Evolutionary conservation across 2,888 invertebrate species (phyloP).

Genomic region (Sepioteuthis lessoniana): DNA sequence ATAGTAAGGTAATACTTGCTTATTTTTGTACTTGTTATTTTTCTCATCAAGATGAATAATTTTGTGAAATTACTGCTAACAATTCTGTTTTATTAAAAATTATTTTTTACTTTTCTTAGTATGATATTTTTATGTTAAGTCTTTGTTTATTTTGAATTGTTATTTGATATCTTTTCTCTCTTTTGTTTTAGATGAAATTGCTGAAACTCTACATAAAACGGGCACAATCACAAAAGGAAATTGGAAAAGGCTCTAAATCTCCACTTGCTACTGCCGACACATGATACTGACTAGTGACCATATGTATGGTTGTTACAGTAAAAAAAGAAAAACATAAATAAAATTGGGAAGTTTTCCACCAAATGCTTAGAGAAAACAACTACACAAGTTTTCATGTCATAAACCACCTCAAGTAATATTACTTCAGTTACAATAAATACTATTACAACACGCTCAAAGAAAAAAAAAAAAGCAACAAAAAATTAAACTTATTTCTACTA

Average conservation of each 20-base stretch:
- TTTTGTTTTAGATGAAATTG: conserved; percentile 79
- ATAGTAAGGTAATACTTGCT: conserved; percentile 83
- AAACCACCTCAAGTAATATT: conserved; percentile 25
- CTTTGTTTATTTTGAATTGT: neutral
- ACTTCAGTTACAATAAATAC: neutral
- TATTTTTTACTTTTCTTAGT: neutral
- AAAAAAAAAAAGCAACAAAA: neutral
- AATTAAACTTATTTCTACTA: neutral
- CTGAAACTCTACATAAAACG: conserved; percentile 86
- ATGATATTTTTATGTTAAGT: too few species aligned
- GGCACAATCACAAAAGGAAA: conserved; percentile 71
- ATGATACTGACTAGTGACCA: conserved; percentile 51
- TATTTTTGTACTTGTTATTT: neutral
- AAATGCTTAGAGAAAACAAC: conserved; percentile 38
- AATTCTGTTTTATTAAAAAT: neutral
- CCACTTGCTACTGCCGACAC: conserved; percentile 58
- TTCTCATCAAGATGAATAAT: neutral
- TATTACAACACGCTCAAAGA: neutral
- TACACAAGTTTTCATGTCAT: conserved; percentile 23
- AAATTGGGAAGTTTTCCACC: neutral
- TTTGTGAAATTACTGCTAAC: conserved; percentile 8
- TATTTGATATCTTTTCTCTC: neutral
- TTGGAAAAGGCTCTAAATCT: conserved; percentile 57
- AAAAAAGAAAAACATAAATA: neutral
- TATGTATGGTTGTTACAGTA: conserved; percentile 37